These are phyloP conservation scores for Eristalis pertinax DNA, from an alignment of 2,888 invertebrate species.

Conservation along the genomic window DNA sequence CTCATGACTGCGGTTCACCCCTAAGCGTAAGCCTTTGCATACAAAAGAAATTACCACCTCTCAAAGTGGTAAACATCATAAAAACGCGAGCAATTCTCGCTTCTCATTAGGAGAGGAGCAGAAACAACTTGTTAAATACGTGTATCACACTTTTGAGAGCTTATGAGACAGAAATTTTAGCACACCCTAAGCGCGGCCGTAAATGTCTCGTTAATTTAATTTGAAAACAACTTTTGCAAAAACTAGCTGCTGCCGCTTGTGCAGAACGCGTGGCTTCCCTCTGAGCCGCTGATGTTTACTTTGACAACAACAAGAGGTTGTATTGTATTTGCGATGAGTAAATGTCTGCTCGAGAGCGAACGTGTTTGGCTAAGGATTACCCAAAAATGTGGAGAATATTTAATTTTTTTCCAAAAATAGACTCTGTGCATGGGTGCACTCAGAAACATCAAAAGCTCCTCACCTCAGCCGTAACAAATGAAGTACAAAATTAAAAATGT, in stretches of 20 bases:
- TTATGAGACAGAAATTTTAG: neutral
- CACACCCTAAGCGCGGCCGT: neutral
- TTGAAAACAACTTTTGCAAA: neutral
- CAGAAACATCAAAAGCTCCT: neutral
- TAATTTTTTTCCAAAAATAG: neutral
- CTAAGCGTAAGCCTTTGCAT: neutral
- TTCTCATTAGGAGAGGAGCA: neutral
- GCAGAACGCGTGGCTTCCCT: neutral
- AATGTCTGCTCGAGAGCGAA: neutral
- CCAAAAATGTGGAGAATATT: neutral
- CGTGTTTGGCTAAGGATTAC: neutral
- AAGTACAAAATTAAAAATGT: neutral
- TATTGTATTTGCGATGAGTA: neutral
- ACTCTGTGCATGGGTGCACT: neutral
- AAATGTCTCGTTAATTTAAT: neutral
- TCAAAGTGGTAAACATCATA: neutral
- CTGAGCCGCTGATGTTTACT: neutral
- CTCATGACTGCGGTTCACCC: neutral
- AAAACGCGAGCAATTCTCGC: neutral
- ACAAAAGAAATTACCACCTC: neutral
- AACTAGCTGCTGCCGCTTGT: neutral
- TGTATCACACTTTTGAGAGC: neutral
- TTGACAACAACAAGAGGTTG: neutral
- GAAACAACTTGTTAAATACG: neutral
- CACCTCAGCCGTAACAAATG: neutral